phyloP scores from a whole-genome alignment of 2,797 vertebrate genomes.

The Phalloptychus januarius region DNA sequence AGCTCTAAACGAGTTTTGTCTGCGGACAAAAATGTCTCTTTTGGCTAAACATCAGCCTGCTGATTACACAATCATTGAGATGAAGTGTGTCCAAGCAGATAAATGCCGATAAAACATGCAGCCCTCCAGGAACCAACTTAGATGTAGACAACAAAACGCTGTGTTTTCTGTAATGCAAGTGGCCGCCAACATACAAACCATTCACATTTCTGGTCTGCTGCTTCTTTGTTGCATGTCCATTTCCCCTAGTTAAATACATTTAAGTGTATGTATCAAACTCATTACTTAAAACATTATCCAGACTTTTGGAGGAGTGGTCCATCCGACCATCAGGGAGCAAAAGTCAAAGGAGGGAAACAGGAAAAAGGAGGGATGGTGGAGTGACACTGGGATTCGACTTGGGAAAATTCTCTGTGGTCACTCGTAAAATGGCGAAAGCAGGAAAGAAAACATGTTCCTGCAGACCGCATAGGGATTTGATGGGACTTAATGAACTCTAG shows the following conservation, averaged over 20 bases:
- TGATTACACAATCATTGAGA: not conserved
- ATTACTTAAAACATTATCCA: conserved; percentile 68
- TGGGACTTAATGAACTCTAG: conserved; percentile 63
- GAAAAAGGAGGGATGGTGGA: conserved; percentile 47
- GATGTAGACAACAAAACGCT: not conserved
- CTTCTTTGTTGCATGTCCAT: conserved; percentile 19
- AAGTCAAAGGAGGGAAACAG: conserved; percentile 40
- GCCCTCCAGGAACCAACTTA: not conserved
- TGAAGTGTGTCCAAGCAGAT: not conserved
- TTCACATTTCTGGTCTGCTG: conserved; percentile 21
- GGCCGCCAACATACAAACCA: not conserved
- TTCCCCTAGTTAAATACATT: conserved; percentile 53
- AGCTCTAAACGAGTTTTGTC: not conserved
- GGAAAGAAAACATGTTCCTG: conserved; percentile 62
- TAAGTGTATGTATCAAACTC: conserved; percentile 57
- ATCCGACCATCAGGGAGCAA: conserved; percentile 43
- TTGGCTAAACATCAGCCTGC: not conserved
- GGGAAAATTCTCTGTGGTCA: conserved; percentile 48
- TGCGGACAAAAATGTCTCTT: not conserved
- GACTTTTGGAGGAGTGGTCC: conserved; percentile 48
- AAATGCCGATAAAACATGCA: not conserved
- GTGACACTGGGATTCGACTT: conserved; percentile 38
- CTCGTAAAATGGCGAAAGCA: conserved; percentile 60
- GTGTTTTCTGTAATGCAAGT: not conserved
- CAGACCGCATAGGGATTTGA: conserved; percentile 58